Conservation (phyloP, 2,888 invertebrate genomes). For the Drosophila ezoana region DNA sequence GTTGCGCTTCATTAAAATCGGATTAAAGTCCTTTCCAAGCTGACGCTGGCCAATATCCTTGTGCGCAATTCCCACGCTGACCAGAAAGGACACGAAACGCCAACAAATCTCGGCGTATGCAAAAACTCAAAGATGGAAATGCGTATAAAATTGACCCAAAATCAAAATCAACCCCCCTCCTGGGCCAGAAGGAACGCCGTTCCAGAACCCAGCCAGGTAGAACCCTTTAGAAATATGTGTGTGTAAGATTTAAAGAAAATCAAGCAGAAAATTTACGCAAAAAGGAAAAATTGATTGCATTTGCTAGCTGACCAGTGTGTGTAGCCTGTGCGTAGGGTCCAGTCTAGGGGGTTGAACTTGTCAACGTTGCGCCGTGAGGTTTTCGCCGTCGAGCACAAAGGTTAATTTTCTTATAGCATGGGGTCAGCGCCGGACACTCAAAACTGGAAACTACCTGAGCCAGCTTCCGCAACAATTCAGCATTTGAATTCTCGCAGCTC, state of each 20-base stretch:
- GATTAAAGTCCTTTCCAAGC: slow-evolving; percentile 76
- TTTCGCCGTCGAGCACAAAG: slow-evolving; percentile 47
- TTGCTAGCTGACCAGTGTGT: slow-evolving; percentile 27
- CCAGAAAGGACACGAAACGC: slow-evolving; percentile 43
- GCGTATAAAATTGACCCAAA: slow-evolving; percentile 65
- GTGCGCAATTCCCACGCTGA: slow-evolving; percentile 79
- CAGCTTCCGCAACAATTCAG: slow-evolving; percentile 33
- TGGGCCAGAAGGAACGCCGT: slow-evolving; percentile 2
- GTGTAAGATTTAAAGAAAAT: slow-evolving; percentile 67
- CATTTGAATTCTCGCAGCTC: slow-evolving; percentile 5
- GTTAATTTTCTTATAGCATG: slow-evolving; percentile 72
- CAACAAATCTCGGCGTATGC: slow-evolving; percentile 60
- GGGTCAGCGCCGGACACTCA: slow-evolving; percentile 69
- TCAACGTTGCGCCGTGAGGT: slow-evolving; percentile 35
- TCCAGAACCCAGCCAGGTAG: slow-evolving; percentile 40
- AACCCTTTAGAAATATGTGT: slow-evolving; percentile 59
- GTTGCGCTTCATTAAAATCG: slow-evolving; percentile 85
- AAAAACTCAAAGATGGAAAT: slow-evolving; percentile 68
- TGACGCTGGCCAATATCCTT: slow-evolving; percentile 61
- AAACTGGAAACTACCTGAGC: slow-evolving; percentile 52
- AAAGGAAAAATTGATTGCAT: slow-evolving; percentile 50
- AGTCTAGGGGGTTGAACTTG: slow-evolving; percentile 66
- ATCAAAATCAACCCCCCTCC: slow-evolving; percentile 56
- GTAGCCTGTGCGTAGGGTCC: slow-evolving; percentile 2
- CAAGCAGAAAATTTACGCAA: slow-evolving; percentile 72